A percentile compares a stretch with the other conserved stretches of the same genome.
These are phyloP conservation scores for Lagenorhynchus albirostris DNA, from an alignment of 2,113 vertebrate genomes.

Conservation along the genomic window DNA sequence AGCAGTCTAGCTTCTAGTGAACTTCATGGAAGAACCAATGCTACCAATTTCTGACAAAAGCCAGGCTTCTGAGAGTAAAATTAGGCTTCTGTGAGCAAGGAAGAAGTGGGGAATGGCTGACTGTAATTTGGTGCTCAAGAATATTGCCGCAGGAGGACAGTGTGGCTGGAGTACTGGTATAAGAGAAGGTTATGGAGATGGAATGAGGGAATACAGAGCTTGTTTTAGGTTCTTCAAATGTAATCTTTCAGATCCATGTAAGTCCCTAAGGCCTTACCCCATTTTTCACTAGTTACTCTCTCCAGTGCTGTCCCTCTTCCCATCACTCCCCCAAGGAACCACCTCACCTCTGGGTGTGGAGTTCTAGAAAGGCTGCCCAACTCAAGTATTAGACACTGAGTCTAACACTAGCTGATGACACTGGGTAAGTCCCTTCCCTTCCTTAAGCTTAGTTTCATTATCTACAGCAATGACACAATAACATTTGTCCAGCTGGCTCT, in stretches of 20 bases:
- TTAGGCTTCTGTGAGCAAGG: not conserved
- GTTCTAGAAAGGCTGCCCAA: not conserved
- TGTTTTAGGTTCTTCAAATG: not conserved
- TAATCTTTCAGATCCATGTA: not conserved
- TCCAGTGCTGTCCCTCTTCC: not conserved
- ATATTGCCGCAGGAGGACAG: not conserved
- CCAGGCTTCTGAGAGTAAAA: not conserved
- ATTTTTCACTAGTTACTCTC: not conserved
- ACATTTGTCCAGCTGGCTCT: not conserved
- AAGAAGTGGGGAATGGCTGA: not conserved
- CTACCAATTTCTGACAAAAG: not conserved
- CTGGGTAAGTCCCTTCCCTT: not conserved
- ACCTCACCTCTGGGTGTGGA: not conserved
- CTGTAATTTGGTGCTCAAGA: not conserved
- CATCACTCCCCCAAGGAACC: not conserved
- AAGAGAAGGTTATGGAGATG: not conserved
- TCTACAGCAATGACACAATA: not conserved
- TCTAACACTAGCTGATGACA: not conserved
- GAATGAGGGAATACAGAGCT: not conserved
- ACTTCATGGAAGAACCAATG: not conserved
- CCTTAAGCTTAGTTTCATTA: not conserved
- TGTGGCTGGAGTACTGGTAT: not conserved
- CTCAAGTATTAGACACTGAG: not conserved
- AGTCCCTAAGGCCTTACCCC: not conserved
- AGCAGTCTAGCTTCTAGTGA: not conserved